Evolutionary conservation across 1,140 invertebrate species (phyloP), one percentile per base, ranked within the genome.

Genomic region (Ericerus pela): DNA sequence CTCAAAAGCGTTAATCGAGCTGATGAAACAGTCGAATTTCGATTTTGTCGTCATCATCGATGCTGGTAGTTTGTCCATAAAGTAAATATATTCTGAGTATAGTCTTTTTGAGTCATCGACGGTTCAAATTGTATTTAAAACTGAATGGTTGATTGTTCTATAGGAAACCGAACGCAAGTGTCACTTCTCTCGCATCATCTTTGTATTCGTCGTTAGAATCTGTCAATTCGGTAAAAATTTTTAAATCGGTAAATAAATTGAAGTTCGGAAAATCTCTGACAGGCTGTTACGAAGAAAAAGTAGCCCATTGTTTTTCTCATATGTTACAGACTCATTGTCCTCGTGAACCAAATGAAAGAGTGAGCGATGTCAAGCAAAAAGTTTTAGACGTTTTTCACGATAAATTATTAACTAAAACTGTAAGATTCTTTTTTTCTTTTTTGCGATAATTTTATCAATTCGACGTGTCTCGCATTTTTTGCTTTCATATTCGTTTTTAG

Each of bases 21-120:
- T 60, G 33, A 41, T 64, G 16, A 18, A 58, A 51, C 47, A 54
- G 26, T 51, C 60, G 33, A 28, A 70, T 29, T 82, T 76, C 61
- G 78, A 83, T 66, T 68, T 76, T 8, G 66, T 83, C 11, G 62
- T 84, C 22, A 77, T 80, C 59, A 67, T 84, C 24, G 76, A 79
- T 60, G 78, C 79, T 4, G 80, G 79, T 0, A 73, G 69, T 22
- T 73, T n/a, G n/a, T n/a, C n/a, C n/a, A n/a, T n/a, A n/a, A n/a
- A n/a, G n/a, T n/a, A n/a, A n/a, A n/a, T n/a, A n/a, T n/a, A n/a
- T n/a, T n/a, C n/a, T n/a, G n/a, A n/a, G n/a, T n/a, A n/a, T n/a
- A n/a, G n/a, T n/a, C n/a, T n/a, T n/a, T n/a, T n/a, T n/a, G n/a
- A n/a, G n/a, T n/a, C n/a, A n/a, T n/a, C n/a, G n/a, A n/a, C n/a